Evolutionary conservation across 1,140 invertebrate species (phyloP), one percentile per base, ranked within the genome.

Genomic region (Aradophagus sp.): DNA sequence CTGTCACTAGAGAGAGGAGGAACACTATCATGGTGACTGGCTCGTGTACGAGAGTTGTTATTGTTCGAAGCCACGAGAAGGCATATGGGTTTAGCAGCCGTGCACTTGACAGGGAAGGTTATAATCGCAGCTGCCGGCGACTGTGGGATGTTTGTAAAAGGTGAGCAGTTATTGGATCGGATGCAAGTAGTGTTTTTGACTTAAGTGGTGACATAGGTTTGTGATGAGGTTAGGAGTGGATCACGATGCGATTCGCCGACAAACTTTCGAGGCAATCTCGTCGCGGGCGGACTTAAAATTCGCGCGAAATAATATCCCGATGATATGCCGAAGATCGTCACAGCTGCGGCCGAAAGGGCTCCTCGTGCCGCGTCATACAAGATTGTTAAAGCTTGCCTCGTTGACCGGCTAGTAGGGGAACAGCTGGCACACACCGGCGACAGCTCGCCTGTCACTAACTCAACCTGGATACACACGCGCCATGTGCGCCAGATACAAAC

Each of bases 371-470:
- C 80, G 74, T 80, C 76, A 77, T 83, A 82, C 81, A 82, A 83
- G 80, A 82, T 82, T 83, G 77, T 84, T 82, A 80, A 81, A 80
- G 80, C 79, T 77, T 71, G 67, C 39, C 61, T 67, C 41, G 63
- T 68, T 50, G 61, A 47, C 50, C 34, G 76, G 80, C 77, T 78
- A 82, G 81, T 79, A 80, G 79, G 59, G 77, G 78, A 84, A 81
- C 82, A 84, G 82, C 82, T 84, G 82, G 80, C 76, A 82, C 81
- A 80, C 65, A 79, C 76, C 75, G 81, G 82, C 81, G 80, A 81
- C 82, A 84, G 82, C 80, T 73, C 82, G 80, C 79, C 77, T 76
- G 75, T 83, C 81, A 83, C 80, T 82, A 84, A 83, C 79, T 83
- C 80, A 83, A 81, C 78, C 77, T 77, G 73, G 76, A 82, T 82